A percentile compares a stretch with the other conserved stretches of the same genome.
Evolutionary conservation across 2,888 invertebrate genomes (phyloP).

Genomic region (Chydorus sphaericus): DNA sequence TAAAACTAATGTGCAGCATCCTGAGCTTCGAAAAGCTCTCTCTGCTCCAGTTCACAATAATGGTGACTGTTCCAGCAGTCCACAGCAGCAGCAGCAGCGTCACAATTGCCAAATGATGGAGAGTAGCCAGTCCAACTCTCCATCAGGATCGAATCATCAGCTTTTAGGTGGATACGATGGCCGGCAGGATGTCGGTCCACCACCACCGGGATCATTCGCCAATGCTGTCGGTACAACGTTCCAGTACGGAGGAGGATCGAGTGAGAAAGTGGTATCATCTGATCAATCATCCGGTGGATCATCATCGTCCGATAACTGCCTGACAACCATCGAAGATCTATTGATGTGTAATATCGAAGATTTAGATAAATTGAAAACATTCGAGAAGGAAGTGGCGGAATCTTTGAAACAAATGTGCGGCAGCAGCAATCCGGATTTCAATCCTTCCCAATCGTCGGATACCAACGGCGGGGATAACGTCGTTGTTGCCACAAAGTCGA

Average conservation of each 20-base stretch:
- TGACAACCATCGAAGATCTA: slow-evolving; percentile 12
- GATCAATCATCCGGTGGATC: background rate
- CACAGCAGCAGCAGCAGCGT: background rate
- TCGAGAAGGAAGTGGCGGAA: slow-evolving; percentile 66
- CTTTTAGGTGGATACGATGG: slow-evolving; percentile 1
- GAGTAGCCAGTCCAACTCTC: background rate
- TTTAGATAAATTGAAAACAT: slow-evolving; percentile 68
- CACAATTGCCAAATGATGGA: background rate
- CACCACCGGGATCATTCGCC: background rate
- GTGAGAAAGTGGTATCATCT: background rate
- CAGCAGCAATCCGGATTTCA: background rate
- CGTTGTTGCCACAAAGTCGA: background rate
- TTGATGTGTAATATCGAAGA: slow-evolving; percentile 37
- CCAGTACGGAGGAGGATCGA: background rate
- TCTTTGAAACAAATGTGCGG: slow-evolving; percentile 34
- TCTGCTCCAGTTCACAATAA: slow-evolving; percentile 30
- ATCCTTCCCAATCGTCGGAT: background rate
- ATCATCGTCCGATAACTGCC: background rate
- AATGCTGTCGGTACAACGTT: background rate
- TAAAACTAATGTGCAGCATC: slow-evolving; percentile 22
- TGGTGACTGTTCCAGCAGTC: slow-evolving; percentile 6
- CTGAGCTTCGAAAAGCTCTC: slow-evolving; percentile 41
- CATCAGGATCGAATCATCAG: background rate
- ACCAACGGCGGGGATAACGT: background rate
- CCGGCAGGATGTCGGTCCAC: slow-evolving; percentile 3